phyloP scores from a whole-genome alignment of 1,140 invertebrate species.

The Ectropis grisescens region DNA sequence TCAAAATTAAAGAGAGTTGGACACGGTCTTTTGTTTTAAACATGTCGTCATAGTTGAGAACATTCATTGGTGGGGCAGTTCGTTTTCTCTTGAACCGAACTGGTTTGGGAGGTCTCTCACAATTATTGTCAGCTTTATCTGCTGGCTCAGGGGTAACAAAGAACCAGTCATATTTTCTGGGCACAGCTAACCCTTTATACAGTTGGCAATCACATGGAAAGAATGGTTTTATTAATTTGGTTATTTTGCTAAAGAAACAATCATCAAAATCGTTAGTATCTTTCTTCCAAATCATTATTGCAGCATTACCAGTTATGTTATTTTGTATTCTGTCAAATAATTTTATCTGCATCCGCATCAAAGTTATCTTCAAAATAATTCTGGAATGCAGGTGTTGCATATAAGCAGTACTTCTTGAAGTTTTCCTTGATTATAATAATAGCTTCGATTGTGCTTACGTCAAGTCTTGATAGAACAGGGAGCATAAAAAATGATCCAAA shows the following conservation, averaged over 20 bases:
- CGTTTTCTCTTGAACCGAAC: not conserved
- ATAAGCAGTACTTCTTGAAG: conserved; percentile 7
- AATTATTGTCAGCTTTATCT: not conserved
- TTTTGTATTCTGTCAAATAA: conserved; percentile 7
- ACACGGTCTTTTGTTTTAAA: conserved; percentile 20
- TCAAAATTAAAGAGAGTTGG: conserved; percentile 22
- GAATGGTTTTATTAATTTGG: conserved; percentile 13
- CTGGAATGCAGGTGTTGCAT: conserved; percentile 20
- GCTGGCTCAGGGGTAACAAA: conserved; percentile 8
- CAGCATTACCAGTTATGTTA: conserved; percentile 16
- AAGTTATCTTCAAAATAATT: conserved; percentile 25
- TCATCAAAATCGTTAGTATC: conserved; percentile 28
- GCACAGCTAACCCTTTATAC: not conserved
- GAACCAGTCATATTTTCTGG: conserved; percentile 17
- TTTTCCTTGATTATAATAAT: conserved; percentile 13
- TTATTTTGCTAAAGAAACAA: conserved; percentile 23
- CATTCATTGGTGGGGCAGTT: conserved; percentile 1
- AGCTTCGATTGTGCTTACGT: conserved; percentile 20
- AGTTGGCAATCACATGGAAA: conserved; percentile 12
- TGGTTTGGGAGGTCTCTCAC: too few species aligned
- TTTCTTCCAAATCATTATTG: conserved; percentile 32
- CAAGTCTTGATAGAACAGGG: conserved; percentile 7
- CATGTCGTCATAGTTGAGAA: conserved; percentile 26
- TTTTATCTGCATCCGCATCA: conserved; percentile 4
- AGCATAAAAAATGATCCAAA: not conserved